Base-by-base conservation (phyloP, 2,797 vertebrate species). In the Rhodeus uyekii region DNA sequence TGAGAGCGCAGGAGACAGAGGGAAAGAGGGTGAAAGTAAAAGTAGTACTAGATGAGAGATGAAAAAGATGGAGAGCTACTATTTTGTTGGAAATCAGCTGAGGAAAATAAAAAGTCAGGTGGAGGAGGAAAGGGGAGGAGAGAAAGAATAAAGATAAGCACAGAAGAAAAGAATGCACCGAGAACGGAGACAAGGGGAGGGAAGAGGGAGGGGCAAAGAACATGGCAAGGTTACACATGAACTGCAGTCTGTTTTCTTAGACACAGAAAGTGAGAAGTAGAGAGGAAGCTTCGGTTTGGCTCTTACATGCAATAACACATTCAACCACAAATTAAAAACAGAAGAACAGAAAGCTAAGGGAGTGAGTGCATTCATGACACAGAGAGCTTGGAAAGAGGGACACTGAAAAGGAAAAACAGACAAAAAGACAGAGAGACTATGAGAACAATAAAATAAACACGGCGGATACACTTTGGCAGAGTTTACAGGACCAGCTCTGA, bases 131-230 rank as follows among this genome's bases (percentile, higher is more conserved):
- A 68, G 13, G 22, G 32, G 48, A 19, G 75, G 76, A 76, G 27
- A 39, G 46, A 65, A 22, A 64, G 69, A 39, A 44, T 73, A 69
- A 79, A 65, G 69, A 74, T 76, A 76, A 83, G 46, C 68, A 83
- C 36, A 76, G 42, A 63, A 53, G 82, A 79, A 78, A 86, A 80
- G 83, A 85, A 82, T 76, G 68, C 7, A 46, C 42, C 58, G 44
- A 60, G 73, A 75, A 79, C 27, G 14, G 69, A 81, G 73, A 82
- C 22, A 18, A 75, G 61, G 50, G 71, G 82, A 63, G 76, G 81
- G 81, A 60, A 27, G 78, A 82, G 82, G 73, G 84, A 78, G 85
- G 81, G 68, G 76, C 75, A 78, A 78, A 74, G 71, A 79, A 76
- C 68, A 81, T 76, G 34, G 63, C 55, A 81, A 50, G 74, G 69